Evolutionary conservation across 2,797 vertebrate species (phyloP).

Genomic region (Scyliorhinus canicula): DNA sequence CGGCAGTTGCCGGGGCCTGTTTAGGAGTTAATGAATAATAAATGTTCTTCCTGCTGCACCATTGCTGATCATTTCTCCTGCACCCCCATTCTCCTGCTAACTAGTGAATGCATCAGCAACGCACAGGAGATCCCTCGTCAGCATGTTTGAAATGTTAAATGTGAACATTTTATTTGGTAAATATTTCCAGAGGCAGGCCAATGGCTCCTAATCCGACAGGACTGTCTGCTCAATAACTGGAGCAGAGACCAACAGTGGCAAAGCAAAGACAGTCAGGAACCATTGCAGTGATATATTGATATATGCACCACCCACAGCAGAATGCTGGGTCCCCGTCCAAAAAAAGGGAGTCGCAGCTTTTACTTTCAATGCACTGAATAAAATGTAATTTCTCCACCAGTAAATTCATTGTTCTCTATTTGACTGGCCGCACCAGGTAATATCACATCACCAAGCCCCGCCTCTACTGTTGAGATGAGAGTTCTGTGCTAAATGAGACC

Average conservation of each 20-base stretch:
- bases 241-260: no score
- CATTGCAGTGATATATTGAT: no score
- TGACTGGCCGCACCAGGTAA: neutral
- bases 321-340: no score
- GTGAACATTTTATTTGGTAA: no score
- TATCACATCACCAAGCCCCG: neutral
- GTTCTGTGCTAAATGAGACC: no score
- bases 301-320: no score
- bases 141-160: neutral
- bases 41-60: neutral
- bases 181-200: no score
- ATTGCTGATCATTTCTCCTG: neutral
- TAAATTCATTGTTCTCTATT: neutral
- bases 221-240: no score
- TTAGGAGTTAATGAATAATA: constrained; percentile 10
- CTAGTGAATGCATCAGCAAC: neutral
- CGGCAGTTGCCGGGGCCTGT: neutral
- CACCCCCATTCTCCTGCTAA: neutral
- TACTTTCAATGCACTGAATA: no score
- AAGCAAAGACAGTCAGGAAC: no score
- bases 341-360: no score
- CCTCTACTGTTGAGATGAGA: neutral
- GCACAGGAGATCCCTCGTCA: neutral
- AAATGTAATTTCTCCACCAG: neutral
- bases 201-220: no score